Conservation (phyloP, 2,113 vertebrate species). For the Chionis minor region DNA sequence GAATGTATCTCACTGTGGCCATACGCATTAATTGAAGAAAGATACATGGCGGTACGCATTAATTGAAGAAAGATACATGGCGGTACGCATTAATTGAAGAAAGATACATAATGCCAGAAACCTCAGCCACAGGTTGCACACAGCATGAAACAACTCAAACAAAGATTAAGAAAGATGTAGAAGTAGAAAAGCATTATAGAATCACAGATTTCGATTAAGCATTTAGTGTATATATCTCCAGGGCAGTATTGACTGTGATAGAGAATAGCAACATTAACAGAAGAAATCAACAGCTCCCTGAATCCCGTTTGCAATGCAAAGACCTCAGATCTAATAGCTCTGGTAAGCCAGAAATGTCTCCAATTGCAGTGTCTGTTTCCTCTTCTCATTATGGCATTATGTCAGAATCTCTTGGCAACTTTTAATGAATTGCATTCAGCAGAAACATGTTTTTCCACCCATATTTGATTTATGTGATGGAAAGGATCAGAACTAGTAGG, state of each 20-base stretch:
- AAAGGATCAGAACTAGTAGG: not conserved
- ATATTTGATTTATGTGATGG: not conserved
- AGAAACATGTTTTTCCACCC: not conserved
- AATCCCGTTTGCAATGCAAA: not conserved
- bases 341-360: not conserved
- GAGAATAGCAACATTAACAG: not conserved
- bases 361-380: not conserved
- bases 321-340: not conserved
- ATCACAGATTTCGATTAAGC: not conserved
- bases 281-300: not conserved
- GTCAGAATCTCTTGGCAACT: not conserved
- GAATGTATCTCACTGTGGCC: not conserved
- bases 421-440: not conserved
- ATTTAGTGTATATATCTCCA: not conserved
- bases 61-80: not conserved
- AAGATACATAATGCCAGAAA: not conserved
- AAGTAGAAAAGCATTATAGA: not conserved
- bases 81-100: not conserved
- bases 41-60: not conserved
- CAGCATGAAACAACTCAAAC: not conserved
- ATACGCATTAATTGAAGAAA: not conserved
- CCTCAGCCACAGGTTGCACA: not conserved
- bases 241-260: not conserved
- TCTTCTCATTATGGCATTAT: not conserved
- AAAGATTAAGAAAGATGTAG: not conserved